Conservation (phyloP, 2,888 invertebrate species). For the Chironomus tentans region DNA sequence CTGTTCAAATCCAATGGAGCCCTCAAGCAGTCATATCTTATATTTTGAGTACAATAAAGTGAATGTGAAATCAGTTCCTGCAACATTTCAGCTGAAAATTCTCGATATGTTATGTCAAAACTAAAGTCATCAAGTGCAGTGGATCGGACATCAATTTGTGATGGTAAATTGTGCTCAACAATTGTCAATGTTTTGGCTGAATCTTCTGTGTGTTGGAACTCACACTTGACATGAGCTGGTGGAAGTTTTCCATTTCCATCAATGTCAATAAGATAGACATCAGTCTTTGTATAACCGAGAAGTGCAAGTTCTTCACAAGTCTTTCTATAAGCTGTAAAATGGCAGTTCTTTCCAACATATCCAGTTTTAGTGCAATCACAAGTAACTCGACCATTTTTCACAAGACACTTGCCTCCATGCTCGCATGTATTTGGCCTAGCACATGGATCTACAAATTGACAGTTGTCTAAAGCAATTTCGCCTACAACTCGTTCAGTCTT, state of each 20-base stretch:
- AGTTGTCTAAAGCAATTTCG: slow-evolving; percentile 82
- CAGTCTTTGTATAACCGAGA: slow-evolving; percentile 78
- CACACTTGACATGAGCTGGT: slow-evolving; percentile 84
- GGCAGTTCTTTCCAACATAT: slow-evolving; percentile 89
- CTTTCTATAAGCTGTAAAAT: slow-evolving; percentile 83
- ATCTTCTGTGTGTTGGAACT: slow-evolving; percentile 80
- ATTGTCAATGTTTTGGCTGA: slow-evolving; percentile 69
- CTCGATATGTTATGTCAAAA: slow-evolving; percentile 76
- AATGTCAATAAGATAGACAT: slow-evolving; percentile 86
- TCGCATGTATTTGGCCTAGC: slow-evolving; percentile 84
- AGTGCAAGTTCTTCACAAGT: slow-evolving; percentile 88
- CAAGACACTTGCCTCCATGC: slow-evolving; percentile 83
- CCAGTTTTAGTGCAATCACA: slow-evolving; percentile 88
- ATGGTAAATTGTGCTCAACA: slow-evolving; percentile 83
- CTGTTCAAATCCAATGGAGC: slow-evolving; percentile 80
- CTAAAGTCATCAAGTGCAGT: slow-evolving; percentile 70
- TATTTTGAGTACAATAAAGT: slow-evolving; percentile 77
- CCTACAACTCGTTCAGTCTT: slow-evolving; percentile 77
- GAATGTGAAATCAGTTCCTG: slow-evolving; percentile 85
- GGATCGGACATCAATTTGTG: slow-evolving; percentile 80
- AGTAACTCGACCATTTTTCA: slow-evolving; percentile 74
- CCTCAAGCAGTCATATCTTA: slow-evolving; percentile 83
- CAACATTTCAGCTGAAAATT: slow-evolving; percentile 84
- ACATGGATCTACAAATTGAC: slow-evolving; percentile 82
- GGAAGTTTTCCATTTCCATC: slow-evolving; percentile 89